These are phyloP conservation scores for Corvus moneduloides DNA, from an alignment of 2,113 vertebrate species.

Conservation along the genomic window DNA sequence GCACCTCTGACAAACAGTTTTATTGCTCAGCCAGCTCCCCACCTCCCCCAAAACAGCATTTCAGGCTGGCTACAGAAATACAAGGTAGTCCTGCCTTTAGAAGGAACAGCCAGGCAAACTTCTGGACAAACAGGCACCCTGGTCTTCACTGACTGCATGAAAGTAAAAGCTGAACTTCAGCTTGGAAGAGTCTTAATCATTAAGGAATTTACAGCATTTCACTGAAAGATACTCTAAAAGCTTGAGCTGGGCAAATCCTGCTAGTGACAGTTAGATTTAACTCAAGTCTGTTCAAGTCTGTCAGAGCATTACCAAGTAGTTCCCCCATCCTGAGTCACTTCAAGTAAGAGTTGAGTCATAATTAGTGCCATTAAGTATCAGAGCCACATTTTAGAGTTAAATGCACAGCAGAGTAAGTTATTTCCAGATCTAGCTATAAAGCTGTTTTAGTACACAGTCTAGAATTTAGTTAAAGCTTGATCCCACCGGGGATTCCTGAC, in stretches of 20 bases:
- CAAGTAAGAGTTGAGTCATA: background rate
- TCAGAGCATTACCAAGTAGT: background rate
- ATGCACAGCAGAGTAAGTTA: conserved; percentile 1
- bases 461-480: background rate
- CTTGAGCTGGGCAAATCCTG: background rate
- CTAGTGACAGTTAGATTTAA: background rate
- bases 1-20: background rate
- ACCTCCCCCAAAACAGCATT: conserved; percentile 18
- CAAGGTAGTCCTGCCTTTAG: background rate
- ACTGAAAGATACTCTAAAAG: background rate
- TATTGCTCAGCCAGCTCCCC: background rate
- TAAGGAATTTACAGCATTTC: background rate
- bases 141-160: background rate
- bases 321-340: background rate
- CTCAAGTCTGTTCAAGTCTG: background rate
- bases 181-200: background rate
- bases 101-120: background rate
- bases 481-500: background rate
- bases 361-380: conserved; percentile 13
- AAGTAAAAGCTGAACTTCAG: background rate
- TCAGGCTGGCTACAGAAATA: background rate
- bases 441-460: conserved; percentile 18
- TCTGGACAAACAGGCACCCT: background rate
- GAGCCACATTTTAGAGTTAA: conserved; percentile 23
- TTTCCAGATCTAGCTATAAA: background rate